Conservation (phyloP, 2,888 invertebrate genomes). For the Caenorhabditis sulstoni region DNA sequence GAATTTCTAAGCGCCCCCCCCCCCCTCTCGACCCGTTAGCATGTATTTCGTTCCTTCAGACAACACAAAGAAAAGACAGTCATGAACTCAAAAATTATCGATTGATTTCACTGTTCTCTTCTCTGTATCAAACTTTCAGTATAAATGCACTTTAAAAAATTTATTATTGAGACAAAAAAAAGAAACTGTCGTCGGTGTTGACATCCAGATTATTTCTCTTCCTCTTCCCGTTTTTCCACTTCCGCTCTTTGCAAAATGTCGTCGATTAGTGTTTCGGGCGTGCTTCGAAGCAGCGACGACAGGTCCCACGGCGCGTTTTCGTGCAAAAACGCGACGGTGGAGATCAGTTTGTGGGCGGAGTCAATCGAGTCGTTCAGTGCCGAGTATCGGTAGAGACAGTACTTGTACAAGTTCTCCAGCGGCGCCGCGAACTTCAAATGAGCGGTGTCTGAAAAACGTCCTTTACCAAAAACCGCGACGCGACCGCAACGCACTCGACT, state of each 20-base stretch:
- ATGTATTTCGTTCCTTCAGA: no score
- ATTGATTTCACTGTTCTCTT: no score
- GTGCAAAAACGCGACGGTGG: neutral
- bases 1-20: neutral
- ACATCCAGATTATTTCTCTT: neutral
- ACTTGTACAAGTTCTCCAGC: slow-evolving; percentile 59
- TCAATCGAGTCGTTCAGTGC: slow-evolving; percentile 26
- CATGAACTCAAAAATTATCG: no score
- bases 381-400: slow-evolving; percentile 65
- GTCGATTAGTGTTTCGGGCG: slow-evolving; percentile 7
- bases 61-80: slow-evolving; percentile 2
- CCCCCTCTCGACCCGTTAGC: no score
- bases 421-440: slow-evolving; percentile 54
- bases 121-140: neutral
- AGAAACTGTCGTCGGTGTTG: neutral
- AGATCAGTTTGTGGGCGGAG: neutral
- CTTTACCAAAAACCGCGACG: no score
- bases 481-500: slow-evolving; percentile 43
- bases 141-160: slow-evolving; percentile 30
- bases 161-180: neutral
- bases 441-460: slow-evolving; percentile 20
- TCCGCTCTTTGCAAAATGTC: slow-evolving; percentile 8
- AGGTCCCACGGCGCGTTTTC: slow-evolving; percentile 39
- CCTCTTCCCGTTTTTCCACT: neutral
- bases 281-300: slow-evolving; percentile 15